Percentiles rank a stretch among this genome's conserved stretches.
phyloP scores from a whole-genome alignment of 2,797 vertebrate species.

The Malurus splendens region DNA sequence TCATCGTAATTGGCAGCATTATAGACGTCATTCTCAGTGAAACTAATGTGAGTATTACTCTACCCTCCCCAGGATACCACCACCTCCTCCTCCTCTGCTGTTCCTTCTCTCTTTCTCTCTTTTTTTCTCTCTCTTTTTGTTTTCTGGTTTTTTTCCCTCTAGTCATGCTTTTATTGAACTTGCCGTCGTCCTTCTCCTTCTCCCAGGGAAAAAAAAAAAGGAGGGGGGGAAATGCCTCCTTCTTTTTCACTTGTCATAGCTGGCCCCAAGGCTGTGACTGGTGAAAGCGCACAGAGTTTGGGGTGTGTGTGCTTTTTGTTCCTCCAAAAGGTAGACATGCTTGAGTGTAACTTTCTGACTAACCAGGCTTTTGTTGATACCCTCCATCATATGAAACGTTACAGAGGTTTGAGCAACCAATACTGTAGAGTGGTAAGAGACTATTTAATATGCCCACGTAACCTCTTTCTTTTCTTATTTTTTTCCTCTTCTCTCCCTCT shows the following conservation, averaged over 20 bases:
- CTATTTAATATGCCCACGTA: constrained; percentile 75
- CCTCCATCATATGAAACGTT: constrained; percentile 68
- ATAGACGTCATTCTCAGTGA: constrained; percentile 99
- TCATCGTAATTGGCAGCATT: constrained; percentile 99
- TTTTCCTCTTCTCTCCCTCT: constrained; percentile 79
- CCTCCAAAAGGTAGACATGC: constrained; percentile 57
- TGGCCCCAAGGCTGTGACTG: constrained; percentile 54
- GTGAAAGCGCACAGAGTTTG: constrained; percentile 66
- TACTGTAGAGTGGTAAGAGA: constrained; percentile 76
- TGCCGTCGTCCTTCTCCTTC: constrained; percentile 73
- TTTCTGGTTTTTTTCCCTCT: constrained; percentile 71
- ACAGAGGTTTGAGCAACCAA: constrained; percentile 73
- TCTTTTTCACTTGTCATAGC: constrained; percentile 71
- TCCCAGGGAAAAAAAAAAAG: constrained; percentile 70
- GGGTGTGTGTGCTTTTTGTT: constrained; percentile 64
- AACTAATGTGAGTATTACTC: constrained; percentile 97
- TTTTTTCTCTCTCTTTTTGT: constrained; percentile 67
- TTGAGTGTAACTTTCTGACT: constrained; percentile 71
- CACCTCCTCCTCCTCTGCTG: constrained; percentile 62
- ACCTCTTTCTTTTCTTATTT: constrained; percentile 85
- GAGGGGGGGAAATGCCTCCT: constrained; percentile 65
- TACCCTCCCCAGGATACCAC: constrained; percentile 76
- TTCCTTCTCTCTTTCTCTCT: constrained; percentile 56
- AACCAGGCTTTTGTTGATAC: constrained; percentile 75
- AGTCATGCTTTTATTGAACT: constrained; percentile 78